These are phyloP conservation scores for Ascidia mentula DNA, from an alignment of 23 tunicate species.

Conservation along the genomic window DNA sequence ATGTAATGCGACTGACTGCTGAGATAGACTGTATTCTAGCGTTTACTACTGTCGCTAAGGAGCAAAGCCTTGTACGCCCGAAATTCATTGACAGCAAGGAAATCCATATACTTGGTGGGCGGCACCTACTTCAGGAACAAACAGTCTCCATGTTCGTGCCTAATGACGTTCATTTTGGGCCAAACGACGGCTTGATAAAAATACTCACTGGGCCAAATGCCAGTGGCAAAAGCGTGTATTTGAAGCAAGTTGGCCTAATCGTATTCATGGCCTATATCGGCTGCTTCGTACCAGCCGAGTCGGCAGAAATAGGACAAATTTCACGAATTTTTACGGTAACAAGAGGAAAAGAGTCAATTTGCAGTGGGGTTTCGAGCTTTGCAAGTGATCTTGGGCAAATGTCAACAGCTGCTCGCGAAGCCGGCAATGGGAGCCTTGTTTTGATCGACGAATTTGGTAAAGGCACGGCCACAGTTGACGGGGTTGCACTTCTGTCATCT, in stretches of 20 bases:
- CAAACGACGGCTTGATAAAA: conserved; percentile 37
- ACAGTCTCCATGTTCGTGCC: conserved; percentile 71
- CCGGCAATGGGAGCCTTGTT: conserved; percentile 40
- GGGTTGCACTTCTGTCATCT: conserved; percentile 57
- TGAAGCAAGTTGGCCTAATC: conserved; percentile 80
- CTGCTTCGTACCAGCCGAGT: conserved; percentile 77
- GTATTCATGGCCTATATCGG: conserved; percentile 89
- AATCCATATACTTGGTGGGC: conserved; percentile 49
- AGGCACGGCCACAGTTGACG: conserved; percentile 90
- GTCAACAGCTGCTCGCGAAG: conserved; percentile 32
- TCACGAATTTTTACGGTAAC: conserved; percentile 55
- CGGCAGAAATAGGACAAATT: conserved; percentile 49
- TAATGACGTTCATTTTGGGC: conserved; percentile 50
- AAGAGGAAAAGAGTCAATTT: conserved; percentile 51
- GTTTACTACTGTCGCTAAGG: conserved; percentile 69
- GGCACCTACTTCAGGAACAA: conserved; percentile 89
- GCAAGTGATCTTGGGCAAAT: conserved; percentile 60
- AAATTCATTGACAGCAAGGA: conserved; percentile 21
- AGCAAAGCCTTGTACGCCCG: conserved; percentile 58
- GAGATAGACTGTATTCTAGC: conserved; percentile 83
- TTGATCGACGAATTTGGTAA: conserved; percentile 92
- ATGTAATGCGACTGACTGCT: conserved; percentile 51
- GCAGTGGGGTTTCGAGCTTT: conserved; percentile 71
- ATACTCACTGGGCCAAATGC: conserved; percentile 93
- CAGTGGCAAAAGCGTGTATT: conserved; percentile 92